A percentile compares a stretch with the other conserved stretches of the same genome.
Conservation (phyloP, 2,888 invertebrate genomes). For the Drosophila emarginata region DNA sequence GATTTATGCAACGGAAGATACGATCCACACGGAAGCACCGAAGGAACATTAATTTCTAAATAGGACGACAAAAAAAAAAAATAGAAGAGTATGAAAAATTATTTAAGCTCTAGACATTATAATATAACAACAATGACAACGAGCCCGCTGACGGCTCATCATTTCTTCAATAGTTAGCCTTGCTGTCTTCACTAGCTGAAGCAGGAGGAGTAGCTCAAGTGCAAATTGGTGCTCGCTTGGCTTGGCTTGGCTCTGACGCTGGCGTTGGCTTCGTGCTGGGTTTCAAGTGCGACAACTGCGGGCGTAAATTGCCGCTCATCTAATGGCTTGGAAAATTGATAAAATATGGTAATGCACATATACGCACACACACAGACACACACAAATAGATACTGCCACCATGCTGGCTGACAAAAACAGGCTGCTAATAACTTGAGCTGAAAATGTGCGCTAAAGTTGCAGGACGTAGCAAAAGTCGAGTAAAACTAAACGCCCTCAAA, state of each 20-base stretch:
- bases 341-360: slow-evolving; percentile 77
- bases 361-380: slow-evolving; percentile 37
- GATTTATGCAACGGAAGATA: slow-evolving; percentile 92
- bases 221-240: slow-evolving; percentile 74
- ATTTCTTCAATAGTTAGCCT: slow-evolving; percentile 35
- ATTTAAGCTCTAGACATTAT: slow-evolving; percentile 42
- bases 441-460: slow-evolving; percentile 76
- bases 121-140: slow-evolving; percentile 46
- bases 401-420: slow-evolving; percentile 73
- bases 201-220: slow-evolving; percentile 55
- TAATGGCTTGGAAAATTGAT: slow-evolving; percentile 80
- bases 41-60: slow-evolving; percentile 89
- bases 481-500: slow-evolving; percentile 62
- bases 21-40: slow-evolving; percentile 95
- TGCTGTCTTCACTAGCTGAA: slow-evolving; percentile 42
- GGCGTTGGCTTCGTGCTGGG: slow-evolving; percentile 63
- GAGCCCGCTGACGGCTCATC: slow-evolving; percentile 51
- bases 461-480: slow-evolving; percentile 76
- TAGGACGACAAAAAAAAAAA: background rate
- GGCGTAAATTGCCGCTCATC: slow-evolving; percentile 75
- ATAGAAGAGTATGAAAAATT: slow-evolving; percentile 38
- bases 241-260: slow-evolving; percentile 51
- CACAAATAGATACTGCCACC: slow-evolving; percentile 33
- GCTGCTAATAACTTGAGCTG: slow-evolving; percentile 76
- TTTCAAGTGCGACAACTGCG: slow-evolving; percentile 74